Evolutionary conservation across 1,140 invertebrate genomes (phyloP).

Genomic region (Hormaphis cornu): DNA sequence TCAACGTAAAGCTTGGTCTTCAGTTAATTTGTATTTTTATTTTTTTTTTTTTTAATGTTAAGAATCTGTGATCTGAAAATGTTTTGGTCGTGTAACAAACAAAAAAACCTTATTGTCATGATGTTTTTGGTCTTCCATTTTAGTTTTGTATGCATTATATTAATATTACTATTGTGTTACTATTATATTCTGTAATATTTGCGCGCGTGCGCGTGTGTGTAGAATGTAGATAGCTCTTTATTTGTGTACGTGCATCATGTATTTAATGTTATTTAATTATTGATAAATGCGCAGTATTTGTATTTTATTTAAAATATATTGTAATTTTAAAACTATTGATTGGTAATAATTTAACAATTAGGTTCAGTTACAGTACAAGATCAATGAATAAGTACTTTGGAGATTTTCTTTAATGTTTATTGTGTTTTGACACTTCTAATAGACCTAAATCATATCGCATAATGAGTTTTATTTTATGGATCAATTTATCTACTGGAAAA

Average conservation of each 20-base stretch:
- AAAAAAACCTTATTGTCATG: background rate
- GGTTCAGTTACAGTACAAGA: background rate
- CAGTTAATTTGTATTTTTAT: background rate
- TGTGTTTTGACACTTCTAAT: no score
- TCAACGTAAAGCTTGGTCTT: background rate
- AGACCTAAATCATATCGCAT: background rate
- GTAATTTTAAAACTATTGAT: no score
- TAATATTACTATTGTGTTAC: no score
- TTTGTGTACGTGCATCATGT: background rate
- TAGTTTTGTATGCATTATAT: background rate
- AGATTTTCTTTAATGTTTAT: slow-evolving; percentile 3
- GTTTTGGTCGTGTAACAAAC: slow-evolving; percentile 1
- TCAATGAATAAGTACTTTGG: background rate
- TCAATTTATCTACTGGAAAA: background rate
- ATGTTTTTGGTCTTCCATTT: background rate
- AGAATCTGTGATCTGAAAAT: slow-evolving; percentile 22
- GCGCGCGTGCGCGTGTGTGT: background rate
- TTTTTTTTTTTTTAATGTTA: slow-evolving; percentile 6
- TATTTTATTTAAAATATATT: background rate
- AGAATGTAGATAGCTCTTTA: background rate
- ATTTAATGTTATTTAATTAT: slow-evolving; percentile 17
- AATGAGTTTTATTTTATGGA: background rate
- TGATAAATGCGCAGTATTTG: slow-evolving; percentile 13
- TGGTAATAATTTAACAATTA: no score
- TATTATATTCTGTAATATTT: background rate